A percentile compares a stretch with the other conserved stretches of the same genome.
phyloP scores from a whole-genome alignment of 2,797 vertebrate genomes.

The Triplophysa yarkandensis region DNA sequence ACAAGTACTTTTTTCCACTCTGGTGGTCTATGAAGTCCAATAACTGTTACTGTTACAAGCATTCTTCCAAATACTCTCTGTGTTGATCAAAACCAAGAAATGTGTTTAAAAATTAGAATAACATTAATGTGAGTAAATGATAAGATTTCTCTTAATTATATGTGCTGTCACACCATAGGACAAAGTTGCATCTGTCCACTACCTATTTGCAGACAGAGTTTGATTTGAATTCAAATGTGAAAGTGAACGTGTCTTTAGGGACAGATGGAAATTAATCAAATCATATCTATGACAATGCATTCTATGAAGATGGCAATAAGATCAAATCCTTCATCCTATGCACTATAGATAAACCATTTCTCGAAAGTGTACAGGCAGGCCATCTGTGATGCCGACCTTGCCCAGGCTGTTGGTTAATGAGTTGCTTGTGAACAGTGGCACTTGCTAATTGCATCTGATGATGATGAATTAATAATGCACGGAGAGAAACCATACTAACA shows the following conservation, averaged over 20 bases:
- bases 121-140: too few species aligned
- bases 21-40: too few species aligned
- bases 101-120: too few species aligned
- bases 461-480: conserved; percentile 20
- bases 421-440: conserved; percentile 2
- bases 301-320: conserved; percentile 7
- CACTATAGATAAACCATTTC: not conserved
- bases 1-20: too few species aligned
- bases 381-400: conserved; percentile 31
- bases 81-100: too few species aligned
- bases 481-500: conserved; percentile 20
- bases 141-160: too few species aligned
- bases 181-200: too few species aligned
- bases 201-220: not conserved
- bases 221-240: not conserved
- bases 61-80: too few species aligned
- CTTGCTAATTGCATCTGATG: conserved; percentile 14
- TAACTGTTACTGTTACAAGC: too few species aligned
- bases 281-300: not conserved
- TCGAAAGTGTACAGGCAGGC: conserved; percentile 14
- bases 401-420: conserved; percentile 12
- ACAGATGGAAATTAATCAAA: conserved; percentile 1
- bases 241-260: not conserved
- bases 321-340: not conserved
- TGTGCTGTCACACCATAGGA: too few species aligned